These are phyloP conservation scores for Prosopocoilus inquinatus DNA, from an alignment of 2,888 invertebrate species.

Conservation along the genomic window DNA sequence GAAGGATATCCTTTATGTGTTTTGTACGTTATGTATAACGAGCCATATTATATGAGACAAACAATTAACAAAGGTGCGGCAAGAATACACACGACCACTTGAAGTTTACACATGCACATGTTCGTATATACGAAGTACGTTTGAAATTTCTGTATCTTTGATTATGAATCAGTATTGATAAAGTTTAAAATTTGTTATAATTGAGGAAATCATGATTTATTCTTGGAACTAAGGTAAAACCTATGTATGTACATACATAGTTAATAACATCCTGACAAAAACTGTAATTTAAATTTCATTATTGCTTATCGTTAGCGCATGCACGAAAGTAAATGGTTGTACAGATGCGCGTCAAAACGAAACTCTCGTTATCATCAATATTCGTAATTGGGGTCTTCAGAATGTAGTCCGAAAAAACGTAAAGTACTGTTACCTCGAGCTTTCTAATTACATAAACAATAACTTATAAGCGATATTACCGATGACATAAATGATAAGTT, in stretches of 20 bases:
- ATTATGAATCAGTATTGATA: too few species aligned
- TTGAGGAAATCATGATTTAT: too few species aligned
- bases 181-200: too few species aligned
- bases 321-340: too few species aligned
- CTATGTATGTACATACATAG: too few species aligned
- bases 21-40: conserved; percentile 34
- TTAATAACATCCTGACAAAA: too few species aligned
- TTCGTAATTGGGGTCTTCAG: not conserved
- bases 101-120: conserved; percentile 13
- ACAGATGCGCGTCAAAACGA: too few species aligned
- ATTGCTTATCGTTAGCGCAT: too few species aligned
- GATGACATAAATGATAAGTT: conserved; percentile 31
- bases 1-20: conserved; percentile 37
- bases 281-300: too few species aligned
- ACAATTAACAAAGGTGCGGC: conserved; percentile 30
- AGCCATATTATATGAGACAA: conserved; percentile 33
- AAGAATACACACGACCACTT: conserved; percentile 23
- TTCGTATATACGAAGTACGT: not conserved
- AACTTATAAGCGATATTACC: conserved; percentile 23
- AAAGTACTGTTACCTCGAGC: conserved; percentile 4
- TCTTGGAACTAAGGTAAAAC: too few species aligned
- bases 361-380: too few species aligned
- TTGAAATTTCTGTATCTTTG: not conserved
- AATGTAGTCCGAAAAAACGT: not conserved
- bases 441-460: conserved; percentile 19